phyloP scores from a whole-genome alignment of 2,888 invertebrate species.

The Xestia ashworthii region DNA sequence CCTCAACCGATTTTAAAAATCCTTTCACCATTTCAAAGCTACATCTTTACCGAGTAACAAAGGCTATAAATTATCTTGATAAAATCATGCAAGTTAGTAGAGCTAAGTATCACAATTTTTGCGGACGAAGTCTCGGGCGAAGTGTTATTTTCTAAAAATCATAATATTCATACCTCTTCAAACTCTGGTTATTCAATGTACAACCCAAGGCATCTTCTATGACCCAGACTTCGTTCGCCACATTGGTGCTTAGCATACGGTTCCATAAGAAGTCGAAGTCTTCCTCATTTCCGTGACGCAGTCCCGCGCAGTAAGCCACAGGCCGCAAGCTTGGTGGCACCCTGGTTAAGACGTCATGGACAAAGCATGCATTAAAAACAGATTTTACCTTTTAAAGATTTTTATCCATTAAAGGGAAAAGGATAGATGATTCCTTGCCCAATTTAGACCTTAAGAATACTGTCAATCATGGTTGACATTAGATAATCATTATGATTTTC shows the following conservation, averaged over 20 bases:
- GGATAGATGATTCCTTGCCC: background rate
- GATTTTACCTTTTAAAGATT: background rate
- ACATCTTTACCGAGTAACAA: too few species aligned
- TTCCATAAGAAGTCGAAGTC: constrained; percentile 93
- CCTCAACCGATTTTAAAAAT: too few species aligned
- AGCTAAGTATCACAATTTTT: too few species aligned
- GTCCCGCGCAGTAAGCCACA: constrained; percentile 92
- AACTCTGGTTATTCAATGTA: constrained; percentile 86
- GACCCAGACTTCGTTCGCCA: constrained; percentile 91
- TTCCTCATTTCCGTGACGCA: constrained; percentile 88
- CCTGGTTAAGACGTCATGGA: constrained; percentile 65
- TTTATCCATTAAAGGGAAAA: too few species aligned
- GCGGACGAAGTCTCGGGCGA: too few species aligned
- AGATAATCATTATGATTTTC: too few species aligned
- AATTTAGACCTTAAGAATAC: too few species aligned
- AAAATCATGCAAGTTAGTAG: too few species aligned
- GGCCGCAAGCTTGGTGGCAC: constrained; percentile 86
- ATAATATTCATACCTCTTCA: constrained; percentile 84
- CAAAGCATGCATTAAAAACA: background rate
- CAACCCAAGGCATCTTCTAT: constrained; percentile 92
- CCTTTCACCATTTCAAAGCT: too few species aligned
- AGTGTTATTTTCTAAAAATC: background rate
- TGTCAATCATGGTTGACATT: too few species aligned
- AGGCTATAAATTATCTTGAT: too few species aligned
- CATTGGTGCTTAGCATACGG: constrained; percentile 89